Conservation (phyloP, 2,888 invertebrate genomes). For the Hofmannophila pseudospretella region DNA sequence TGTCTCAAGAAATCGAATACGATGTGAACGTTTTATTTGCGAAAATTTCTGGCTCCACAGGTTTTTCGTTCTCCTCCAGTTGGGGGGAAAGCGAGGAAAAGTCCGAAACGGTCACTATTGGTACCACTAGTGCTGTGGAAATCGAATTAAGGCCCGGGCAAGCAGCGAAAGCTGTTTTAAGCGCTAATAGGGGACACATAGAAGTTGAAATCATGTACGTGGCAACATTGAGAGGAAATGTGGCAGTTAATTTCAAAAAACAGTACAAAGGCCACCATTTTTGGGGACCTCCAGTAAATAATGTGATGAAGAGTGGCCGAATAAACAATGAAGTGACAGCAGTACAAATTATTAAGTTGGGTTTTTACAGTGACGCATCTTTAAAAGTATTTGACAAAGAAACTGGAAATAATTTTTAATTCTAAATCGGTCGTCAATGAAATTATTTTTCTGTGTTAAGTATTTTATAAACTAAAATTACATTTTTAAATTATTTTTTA, state of each 20-base stretch:
- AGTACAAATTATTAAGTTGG: slow-evolving; percentile 40
- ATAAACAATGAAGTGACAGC: slow-evolving; percentile 34
- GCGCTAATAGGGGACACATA: slow-evolving; percentile 43
- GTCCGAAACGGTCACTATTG: slow-evolving; percentile 44
- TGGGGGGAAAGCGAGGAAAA: slow-evolving; percentile 52
- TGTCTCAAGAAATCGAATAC: slow-evolving; percentile 50
- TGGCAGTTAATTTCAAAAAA: slow-evolving; percentile 50
- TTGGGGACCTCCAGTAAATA: slow-evolving; percentile 42
- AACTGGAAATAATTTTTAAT: slow-evolving; percentile 35
- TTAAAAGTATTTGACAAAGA: slow-evolving; percentile 49
- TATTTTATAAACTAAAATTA: no score
- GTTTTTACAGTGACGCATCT: slow-evolving; percentile 45
- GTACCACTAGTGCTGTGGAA: slow-evolving; percentile 47
- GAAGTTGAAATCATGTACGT: slow-evolving; percentile 47
- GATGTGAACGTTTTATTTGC: slow-evolving; percentile 46
- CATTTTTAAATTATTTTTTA: no score
- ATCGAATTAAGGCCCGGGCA: slow-evolving; percentile 49
- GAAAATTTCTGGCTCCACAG: slow-evolving; percentile 40
- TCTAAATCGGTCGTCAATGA: background rate
- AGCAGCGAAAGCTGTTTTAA: slow-evolving; percentile 43
- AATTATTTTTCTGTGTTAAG: no score
- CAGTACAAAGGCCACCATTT: slow-evolving; percentile 47
- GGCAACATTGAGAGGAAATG: slow-evolving; percentile 42
- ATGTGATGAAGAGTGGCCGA: slow-evolving; percentile 39
- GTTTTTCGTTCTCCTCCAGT: slow-evolving; percentile 41